These are phyloP conservation scores for Parotocinclus haroldoi DNA, from an alignment of 2,797 vertebrate genomes.

Conservation along the genomic window DNA sequence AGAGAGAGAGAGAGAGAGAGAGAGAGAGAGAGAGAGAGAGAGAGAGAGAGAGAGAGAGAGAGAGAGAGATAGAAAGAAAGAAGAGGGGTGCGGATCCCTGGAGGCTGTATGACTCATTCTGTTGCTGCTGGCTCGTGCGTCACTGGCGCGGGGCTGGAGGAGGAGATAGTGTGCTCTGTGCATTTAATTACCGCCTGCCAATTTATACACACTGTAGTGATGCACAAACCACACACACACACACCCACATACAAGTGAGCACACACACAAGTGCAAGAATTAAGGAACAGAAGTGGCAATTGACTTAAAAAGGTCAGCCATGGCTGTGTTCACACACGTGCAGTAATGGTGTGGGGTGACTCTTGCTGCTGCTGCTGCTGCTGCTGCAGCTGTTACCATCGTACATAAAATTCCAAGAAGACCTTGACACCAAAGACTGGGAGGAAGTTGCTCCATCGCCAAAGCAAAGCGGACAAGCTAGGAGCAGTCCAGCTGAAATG, in stretches of 20 bases:
- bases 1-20: constrained; percentile 12
- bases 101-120: constrained; percentile 60
- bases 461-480: constrained; percentile 4
- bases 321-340: constrained; percentile 9
- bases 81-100: constrained; percentile 52
- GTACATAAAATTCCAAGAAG: too few species aligned
- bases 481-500: neutral
- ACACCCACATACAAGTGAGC: constrained; percentile 20
- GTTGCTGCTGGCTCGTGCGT: constrained; percentile 59
- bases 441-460: neutral
- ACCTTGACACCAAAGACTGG: too few species aligned
- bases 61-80: constrained; percentile 30
- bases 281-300: constrained; percentile 34
- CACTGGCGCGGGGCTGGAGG: constrained; percentile 57
- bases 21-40: constrained; percentile 7
- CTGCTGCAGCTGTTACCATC: too few species aligned
- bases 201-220: constrained; percentile 51
- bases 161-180: constrained; percentile 55
- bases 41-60: constrained; percentile 28
- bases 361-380: neutral
- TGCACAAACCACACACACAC: constrained; percentile 41
- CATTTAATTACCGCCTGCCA: constrained; percentile 58
- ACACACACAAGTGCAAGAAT: constrained; percentile 7
- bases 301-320: constrained; percentile 39
- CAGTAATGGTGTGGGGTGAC: constrained; percentile 10